phyloP scores from a whole-genome alignment of 2,888 invertebrate species.

The Gastrophysa polygoni region DNA sequence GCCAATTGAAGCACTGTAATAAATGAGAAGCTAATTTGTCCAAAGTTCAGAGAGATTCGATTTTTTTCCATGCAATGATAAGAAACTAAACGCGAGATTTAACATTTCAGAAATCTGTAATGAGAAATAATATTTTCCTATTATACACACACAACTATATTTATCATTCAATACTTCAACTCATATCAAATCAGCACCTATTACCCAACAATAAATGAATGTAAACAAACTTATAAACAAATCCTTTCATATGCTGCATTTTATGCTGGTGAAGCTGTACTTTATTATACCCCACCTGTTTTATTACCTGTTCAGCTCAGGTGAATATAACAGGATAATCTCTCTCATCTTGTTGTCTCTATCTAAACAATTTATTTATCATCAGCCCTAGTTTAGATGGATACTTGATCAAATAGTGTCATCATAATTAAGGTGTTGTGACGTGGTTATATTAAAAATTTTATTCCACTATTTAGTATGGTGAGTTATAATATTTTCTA shows the following conservation, averaged over 20 bases:
- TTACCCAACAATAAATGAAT: neutral
- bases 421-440: neutral
- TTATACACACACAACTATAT: neutral
- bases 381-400: too few species aligned
- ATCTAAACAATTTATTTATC: neutral
- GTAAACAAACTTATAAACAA: neutral
- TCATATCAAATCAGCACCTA: neutral
- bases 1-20: neutral
- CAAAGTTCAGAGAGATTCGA: neutral
- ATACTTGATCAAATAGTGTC: neutral
- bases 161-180: neutral
- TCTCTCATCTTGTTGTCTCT: neutral
- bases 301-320: constrained; percentile 21
- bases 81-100: neutral
- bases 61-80: neutral
- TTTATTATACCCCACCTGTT: constrained; percentile 14
- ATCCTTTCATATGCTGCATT: neutral
- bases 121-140: neutral
- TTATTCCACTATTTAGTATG: constrained; percentile 16
- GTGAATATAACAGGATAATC: constrained; percentile 23
- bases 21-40: neutral
- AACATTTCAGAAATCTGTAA: neutral
- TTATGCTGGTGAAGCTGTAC: neutral
- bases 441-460: neutral
- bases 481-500: constrained; percentile 25